Conservation (phyloP, 2,888 invertebrate genomes). For the Octodonta nipae region DNA sequence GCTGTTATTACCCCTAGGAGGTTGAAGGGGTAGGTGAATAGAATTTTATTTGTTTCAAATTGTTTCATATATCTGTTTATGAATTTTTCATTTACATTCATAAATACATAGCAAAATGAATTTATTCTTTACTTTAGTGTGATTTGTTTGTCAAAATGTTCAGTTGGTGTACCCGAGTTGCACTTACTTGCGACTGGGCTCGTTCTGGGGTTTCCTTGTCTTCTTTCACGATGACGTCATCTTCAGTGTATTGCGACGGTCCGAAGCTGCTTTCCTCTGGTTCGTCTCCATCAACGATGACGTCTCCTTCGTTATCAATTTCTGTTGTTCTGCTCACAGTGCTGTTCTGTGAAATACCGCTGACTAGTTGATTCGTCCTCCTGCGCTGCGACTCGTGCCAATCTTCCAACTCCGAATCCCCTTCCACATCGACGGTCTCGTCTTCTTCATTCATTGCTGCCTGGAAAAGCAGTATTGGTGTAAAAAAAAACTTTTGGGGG, state of each 20-base stretch:
- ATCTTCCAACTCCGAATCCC: conserved; percentile 44
- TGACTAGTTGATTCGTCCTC: conserved; percentile 23
- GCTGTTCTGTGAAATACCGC: conserved; percentile 23
- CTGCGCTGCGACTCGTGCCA: conserved; percentile 37
- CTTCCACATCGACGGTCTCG: conserved; percentile 56
- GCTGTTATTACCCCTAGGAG: too few species aligned
- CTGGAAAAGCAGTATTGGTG: too few species aligned
- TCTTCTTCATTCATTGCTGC: conserved; percentile 48
- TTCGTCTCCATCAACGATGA: conserved; percentile 35
- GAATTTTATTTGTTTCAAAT: too few species aligned
- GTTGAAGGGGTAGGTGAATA: too few species aligned
- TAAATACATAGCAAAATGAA: too few species aligned
- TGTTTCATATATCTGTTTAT: too few species aligned
- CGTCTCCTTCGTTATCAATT: conserved; percentile 30
- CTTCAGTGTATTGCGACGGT: conserved; percentile 33
- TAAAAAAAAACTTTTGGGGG: not conserved
- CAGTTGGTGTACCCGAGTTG: too few species aligned
- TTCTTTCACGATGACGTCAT: conserved; percentile 30
- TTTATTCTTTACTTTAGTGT: too few species aligned
- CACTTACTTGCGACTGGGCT: conserved; percentile 26
- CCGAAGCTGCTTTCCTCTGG: conserved; percentile 32
- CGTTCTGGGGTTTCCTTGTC: conserved; percentile 26
- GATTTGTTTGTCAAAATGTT: too few species aligned
- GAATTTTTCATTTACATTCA: too few species aligned
- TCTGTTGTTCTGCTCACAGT: conserved; percentile 29